Base-by-base conservation (phyloP, 2,888 invertebrate genomes). In the Cantharis rustica region DNA sequence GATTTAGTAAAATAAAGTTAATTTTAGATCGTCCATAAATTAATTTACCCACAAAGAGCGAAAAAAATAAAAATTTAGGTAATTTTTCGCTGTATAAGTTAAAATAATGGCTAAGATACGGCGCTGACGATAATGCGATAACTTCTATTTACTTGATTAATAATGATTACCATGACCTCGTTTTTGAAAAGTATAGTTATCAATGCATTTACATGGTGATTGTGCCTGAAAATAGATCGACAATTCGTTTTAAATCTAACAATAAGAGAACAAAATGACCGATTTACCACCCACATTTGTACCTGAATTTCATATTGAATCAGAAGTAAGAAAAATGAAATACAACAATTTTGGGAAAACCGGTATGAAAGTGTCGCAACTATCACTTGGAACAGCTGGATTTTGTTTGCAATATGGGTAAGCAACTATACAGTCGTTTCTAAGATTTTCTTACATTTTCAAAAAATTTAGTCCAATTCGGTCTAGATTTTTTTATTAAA, bases 371-470 rank as follows among this genome's bases (percentile, higher is more conserved):
- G 89, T 96, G 23, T 96, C 95, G 2, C 91, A 92, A 84, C 84
- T 96, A 64, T 91, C 95, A 31, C 87, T 95, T 61, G 96, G 96
- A n/a, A 92, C 94, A 68, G 95, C 92, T 11, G 91, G 93, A 3
- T 92, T 96, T 79, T 93, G 93, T 81, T 90, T 90, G 78, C 90
- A 93, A 83, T 95, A 95, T 87, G 94, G 95, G 94, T 94, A 89
- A 87, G 89, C 9, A 27, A 20, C 13, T 31, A 17, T 17, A n/a
- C n/a, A 17, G 17, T 17, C 17, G 3, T 17, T 17, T 17, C 17
- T 17, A 17, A 3, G n/a, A n/a, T n/a, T n/a, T n/a, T n/a, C n/a
- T n/a, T n/a, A n/a, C n/a, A n/a, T n/a, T n/a, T n/a, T n/a, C n/a
- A n/a, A n/a, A n/a, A n/a, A n/a, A n/a, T n/a, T n/a, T n/a, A n/a